Percentiles rank a stretch among this genome's conserved stretches.
Conservation (phyloP, 2,888 invertebrate genomes). For the Spodoptera exigua region DNA sequence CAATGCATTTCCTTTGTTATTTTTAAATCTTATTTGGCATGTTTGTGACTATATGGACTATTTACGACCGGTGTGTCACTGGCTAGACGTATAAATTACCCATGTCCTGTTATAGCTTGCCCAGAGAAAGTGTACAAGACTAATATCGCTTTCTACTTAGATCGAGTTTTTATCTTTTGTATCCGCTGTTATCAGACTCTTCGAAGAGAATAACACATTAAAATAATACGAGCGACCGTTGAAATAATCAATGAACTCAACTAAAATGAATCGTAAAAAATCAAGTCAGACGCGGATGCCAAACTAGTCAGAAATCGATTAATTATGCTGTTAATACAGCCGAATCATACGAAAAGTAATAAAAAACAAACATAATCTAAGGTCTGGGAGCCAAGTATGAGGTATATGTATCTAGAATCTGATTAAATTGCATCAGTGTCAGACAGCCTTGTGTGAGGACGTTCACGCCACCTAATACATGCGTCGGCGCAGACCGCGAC, state of each 20-base stretch:
- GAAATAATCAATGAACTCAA: slow-evolving; percentile 25
- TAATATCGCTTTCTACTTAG: slow-evolving; percentile 45
- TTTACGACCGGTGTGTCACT: slow-evolving; percentile 34
- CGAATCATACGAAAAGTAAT: slow-evolving; percentile 17
- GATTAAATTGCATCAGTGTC: slow-evolving; percentile 65
- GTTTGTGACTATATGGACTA: slow-evolving; percentile 34
- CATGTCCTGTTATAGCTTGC: slow-evolving; percentile 38
- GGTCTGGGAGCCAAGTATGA: slow-evolving; percentile 48
- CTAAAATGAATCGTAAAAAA: slow-evolving; percentile 17
- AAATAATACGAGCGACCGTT: background rate
- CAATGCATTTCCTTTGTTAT: slow-evolving; percentile 62
- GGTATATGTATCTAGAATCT: slow-evolving; percentile 58
- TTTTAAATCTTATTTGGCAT: slow-evolving; percentile 43
- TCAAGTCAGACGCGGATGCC: slow-evolving; percentile 39
- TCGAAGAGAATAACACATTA: slow-evolving; percentile 3
- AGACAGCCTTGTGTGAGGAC: slow-evolving; percentile 78
- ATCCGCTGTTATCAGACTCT: slow-evolving; percentile 11
- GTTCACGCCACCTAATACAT: slow-evolving; percentile 73
- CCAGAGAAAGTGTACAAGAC: slow-evolving; percentile 51
- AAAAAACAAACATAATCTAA: slow-evolving; percentile 37
- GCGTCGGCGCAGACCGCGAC: slow-evolving; percentile 66
- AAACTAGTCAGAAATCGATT: slow-evolving; percentile 39
- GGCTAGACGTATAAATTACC: slow-evolving; percentile 29
- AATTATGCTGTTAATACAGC: slow-evolving; percentile 43
- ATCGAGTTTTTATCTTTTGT: slow-evolving; percentile 43